Evolutionary conservation across 2,888 invertebrate species (phyloP).

Genomic region (Argyresthia albistria): DNA sequence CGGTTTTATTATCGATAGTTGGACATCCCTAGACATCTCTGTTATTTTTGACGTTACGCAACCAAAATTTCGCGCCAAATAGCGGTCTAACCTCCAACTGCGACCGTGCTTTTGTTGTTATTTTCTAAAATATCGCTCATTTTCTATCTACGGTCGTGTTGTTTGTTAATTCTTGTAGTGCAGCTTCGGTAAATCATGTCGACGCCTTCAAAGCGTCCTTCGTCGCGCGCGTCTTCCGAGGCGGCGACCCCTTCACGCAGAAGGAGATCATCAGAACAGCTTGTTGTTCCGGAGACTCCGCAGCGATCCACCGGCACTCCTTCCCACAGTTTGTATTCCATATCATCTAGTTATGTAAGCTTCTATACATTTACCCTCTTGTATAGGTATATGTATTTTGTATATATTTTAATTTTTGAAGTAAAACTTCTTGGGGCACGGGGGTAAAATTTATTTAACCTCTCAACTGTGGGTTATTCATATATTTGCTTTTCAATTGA

Average conservation of each 20-base stretch:
- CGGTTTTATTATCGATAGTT: too few relatives aligned
- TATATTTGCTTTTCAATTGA: too few relatives aligned
- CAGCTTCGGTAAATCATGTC: conserved; percentile 31
- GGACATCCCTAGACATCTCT: too few relatives aligned
- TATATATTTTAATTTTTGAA: too few relatives aligned
- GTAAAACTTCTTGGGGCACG: too few relatives aligned
- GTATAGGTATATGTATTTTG: too few relatives aligned
- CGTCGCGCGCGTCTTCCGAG: conserved; percentile 58
- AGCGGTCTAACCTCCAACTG: background rate
- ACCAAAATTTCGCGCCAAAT: conserved; percentile 2
- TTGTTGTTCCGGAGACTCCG: conserved; percentile 63
- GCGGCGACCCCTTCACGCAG: conserved; percentile 57
- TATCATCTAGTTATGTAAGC: background rate
- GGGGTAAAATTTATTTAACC: too few relatives aligned
- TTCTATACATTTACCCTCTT: too few relatives aligned
- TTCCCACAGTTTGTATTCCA: conserved; percentile 37
- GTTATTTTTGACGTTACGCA: too few relatives aligned
- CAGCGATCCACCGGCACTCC: conserved; percentile 57
- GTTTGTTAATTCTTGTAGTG: background rate
- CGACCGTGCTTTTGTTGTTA: background rate
- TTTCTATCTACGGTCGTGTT: background rate
- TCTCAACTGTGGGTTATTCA: too few relatives aligned
- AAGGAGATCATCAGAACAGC: conserved; percentile 54
- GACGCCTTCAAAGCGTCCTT: conserved; percentile 53
- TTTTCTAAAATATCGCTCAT: background rate